Base-by-base conservation (phyloP, 1,140 invertebrate genomes). In the Galendromus occidentalis region DNA sequence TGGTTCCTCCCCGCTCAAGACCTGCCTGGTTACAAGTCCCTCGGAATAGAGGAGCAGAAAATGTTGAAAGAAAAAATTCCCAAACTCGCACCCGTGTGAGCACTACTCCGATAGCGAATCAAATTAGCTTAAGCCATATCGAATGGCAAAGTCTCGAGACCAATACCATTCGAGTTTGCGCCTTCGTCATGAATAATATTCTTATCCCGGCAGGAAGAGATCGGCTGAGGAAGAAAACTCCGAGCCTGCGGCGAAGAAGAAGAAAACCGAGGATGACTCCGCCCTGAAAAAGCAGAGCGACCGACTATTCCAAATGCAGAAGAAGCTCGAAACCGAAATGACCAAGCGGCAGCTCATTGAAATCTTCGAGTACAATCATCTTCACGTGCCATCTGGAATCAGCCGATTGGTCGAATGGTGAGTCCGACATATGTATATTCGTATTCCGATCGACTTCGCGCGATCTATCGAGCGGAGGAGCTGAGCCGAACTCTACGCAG, bases 1-100 rank as follows among this genome's bases (percentile, higher is more conserved):
- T 97, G 86, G 77, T 84, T 81, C 73, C 85, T 81, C 33, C 75
- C 76, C 51, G 88, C 84, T 0, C 80, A 83, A 68, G 74, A 76
- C 44, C 74, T 96, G 39, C 83, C 85, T 67, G 91, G 91, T 0
- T 88, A 83, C 74, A 78, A 82, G 17, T 75, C 72, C 4, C 76
- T 98, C 1, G 81, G 77, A 9, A 80, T 82, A 70, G 86, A 87
- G 67, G 90, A 95, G 74, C 80, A 87, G 74, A 73, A 78, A 7
- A 77, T 79, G 51, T 72, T 94, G 0, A 83, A 83, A 70, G 77
- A 82, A 66, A 80, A 82, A 68, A 75, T 92, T 41, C 83, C 82
- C 33, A 71, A 85, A 82, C 77, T 70, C 70, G 14, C 64, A 72
- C 72, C 74, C 65, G 69, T 44, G 33, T 63, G 45, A 44, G n/a